phyloP scores from a whole-genome alignment of 2,888 invertebrate species.

The Pegoplata infirma region DNA sequence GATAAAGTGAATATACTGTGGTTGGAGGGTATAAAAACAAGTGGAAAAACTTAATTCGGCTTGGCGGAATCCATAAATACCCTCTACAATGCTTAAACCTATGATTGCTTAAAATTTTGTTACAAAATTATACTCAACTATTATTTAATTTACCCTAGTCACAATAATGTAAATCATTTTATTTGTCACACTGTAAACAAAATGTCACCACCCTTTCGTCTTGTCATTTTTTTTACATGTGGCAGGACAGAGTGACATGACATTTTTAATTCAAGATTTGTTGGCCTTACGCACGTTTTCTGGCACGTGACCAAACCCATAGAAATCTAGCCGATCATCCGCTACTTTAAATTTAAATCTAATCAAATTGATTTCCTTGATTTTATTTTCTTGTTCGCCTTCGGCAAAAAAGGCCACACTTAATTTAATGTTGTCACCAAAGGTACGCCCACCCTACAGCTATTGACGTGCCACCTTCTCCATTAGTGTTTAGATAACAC shows the following conservation, averaged over 20 bases:
- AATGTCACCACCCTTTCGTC: not conserved
- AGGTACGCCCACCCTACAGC: conserved; percentile 37
- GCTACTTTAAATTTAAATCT: conserved; percentile 76
- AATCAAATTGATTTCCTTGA: conserved; percentile 75
- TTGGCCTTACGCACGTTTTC: conserved; percentile 52
- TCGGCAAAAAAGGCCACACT: conserved; percentile 44
- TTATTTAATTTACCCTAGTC: too few species aligned
- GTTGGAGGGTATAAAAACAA: too few species aligned
- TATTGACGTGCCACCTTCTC: conserved; percentile 43
- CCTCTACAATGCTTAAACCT: too few species aligned
- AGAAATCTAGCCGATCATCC: conserved; percentile 71
- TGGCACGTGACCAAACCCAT: conserved; percentile 68
- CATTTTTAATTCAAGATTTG: conserved; percentile 51
- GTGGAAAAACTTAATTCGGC: too few species aligned
- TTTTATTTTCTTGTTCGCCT: conserved; percentile 6
- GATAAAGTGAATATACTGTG: too few species aligned
- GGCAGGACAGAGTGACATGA: conserved; percentile 56
- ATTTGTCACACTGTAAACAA: too few species aligned
- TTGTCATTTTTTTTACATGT: conserved; percentile 4
- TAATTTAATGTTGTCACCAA: conserved; percentile 61
- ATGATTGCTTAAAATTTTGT: too few species aligned
- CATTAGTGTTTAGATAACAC: conserved; percentile 30
- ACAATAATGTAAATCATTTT: too few species aligned
- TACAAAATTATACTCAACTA: too few species aligned
- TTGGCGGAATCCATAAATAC: too few species aligned